These are phyloP conservation scores for Polydrusus pterygomalis DNA, from an alignment of 2,888 invertebrate species.

Conservation along the genomic window DNA sequence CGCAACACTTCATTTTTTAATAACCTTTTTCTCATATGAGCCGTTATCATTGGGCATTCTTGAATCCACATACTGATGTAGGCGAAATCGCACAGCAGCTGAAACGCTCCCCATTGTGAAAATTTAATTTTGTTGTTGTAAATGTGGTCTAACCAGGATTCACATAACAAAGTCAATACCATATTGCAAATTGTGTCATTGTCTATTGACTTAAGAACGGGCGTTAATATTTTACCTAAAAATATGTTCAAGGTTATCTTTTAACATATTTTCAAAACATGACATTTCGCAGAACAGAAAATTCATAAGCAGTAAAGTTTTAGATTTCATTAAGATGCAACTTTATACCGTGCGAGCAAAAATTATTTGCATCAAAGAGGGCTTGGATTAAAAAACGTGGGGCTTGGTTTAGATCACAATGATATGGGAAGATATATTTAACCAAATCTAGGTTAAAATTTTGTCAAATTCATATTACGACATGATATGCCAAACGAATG, in stretches of 20 bases:
- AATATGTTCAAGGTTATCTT: conserved; percentile 52
- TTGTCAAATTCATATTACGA: no score
- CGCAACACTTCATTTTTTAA: conserved; percentile 79
- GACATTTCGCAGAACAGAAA: no score
- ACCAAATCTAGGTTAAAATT: no score
- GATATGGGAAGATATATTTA: no score
- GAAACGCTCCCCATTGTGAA: conserved; percentile 85
- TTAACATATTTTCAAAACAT: no score
- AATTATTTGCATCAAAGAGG: no score
- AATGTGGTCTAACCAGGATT: conserved; percentile 91
- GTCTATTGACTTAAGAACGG: conserved; percentile 85
- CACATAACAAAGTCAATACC: conserved; percentile 87
- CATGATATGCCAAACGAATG: no score
- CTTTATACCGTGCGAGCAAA: no score
- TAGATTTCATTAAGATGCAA: no score
- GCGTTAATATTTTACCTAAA: conserved; percentile 83
- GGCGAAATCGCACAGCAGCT: conserved; percentile 87
- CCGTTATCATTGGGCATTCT: conserved; percentile 75
- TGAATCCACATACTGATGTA: conserved; percentile 86
- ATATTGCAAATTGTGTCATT: conserved; percentile 84
- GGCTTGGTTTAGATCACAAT: no score
- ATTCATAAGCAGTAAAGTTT: no score
- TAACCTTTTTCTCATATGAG: conserved; percentile 75
- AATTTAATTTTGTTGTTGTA: conserved; percentile 88
- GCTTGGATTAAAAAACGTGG: no score